Conservation (phyloP, 2,797 vertebrate genomes). For the Octomys mimax region DNA sequence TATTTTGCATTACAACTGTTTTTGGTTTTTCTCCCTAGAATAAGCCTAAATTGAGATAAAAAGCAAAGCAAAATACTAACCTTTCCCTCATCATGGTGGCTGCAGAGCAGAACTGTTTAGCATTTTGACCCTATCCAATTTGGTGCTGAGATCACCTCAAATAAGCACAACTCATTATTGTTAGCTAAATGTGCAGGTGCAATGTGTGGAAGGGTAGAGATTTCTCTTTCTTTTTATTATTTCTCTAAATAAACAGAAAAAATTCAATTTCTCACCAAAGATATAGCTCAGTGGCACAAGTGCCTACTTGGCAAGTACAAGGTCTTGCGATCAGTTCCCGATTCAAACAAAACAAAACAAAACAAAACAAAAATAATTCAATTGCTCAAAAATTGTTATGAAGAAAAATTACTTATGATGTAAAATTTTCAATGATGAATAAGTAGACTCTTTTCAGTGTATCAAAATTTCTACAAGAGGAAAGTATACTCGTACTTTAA, state of each 20-base stretch:
- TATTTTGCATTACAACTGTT: neutral
- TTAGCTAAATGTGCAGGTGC: neutral
- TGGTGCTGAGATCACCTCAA: neutral
- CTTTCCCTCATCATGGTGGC: neutral
- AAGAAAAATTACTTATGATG: conserved; percentile 37
- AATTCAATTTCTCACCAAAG: neutral
- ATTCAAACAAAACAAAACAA: too few relatives aligned
- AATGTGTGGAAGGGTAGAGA: neutral
- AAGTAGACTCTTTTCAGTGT: conserved; percentile 17
- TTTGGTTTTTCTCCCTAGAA: neutral
- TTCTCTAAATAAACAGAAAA: conserved; percentile 30
- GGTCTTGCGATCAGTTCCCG: too few relatives aligned
- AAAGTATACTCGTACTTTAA: conserved; percentile 61
- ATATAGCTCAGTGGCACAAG: too few relatives aligned
- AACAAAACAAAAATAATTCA: too few relatives aligned
- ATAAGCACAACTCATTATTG: neutral
- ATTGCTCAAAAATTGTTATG: neutral
- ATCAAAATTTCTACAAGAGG: conserved; percentile 41
- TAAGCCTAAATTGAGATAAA: neutral
- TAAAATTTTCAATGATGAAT: conserved; percentile 60
- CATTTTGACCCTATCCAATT: neutral
- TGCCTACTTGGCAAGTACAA: too few relatives aligned
- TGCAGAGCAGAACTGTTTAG: neutral
- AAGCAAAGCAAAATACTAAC: neutral
- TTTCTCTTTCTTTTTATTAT: conserved; percentile 47